Percentiles rank a stretch among this genome's conserved stretches.
phyloP scores from a whole-genome alignment of 2,888 invertebrate genomes.

The Branchinecta sandiegonensis region DNA sequence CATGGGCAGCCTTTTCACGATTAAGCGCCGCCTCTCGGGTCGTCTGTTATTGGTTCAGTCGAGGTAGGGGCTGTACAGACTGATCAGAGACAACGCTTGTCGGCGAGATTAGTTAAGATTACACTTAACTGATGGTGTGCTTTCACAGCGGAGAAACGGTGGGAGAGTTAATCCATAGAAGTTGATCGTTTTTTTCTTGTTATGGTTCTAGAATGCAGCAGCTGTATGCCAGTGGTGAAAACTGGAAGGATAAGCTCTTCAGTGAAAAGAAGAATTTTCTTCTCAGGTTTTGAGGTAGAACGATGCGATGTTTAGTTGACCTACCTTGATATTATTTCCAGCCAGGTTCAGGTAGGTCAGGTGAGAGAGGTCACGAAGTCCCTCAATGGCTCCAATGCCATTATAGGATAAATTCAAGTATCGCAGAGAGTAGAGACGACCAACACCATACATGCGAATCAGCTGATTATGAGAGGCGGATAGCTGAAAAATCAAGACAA shows the following conservation, averaged over 20 bases:
- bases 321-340: conserved; percentile 75
- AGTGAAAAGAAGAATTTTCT: conserved; percentile 14
- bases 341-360: conserved; percentile 66
- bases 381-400: conserved; percentile 75
- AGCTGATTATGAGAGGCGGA: conserved; percentile 72
- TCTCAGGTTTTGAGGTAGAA: neutral
- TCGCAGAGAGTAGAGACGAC: conserved; percentile 59
- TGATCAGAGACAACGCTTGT: too few species aligned
- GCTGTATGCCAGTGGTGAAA: too few species aligned
- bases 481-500: conserved; percentile 43
- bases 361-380: conserved; percentile 64
- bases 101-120: too few species aligned
- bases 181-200: too few species aligned
- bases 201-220: too few species aligned
- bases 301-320: conserved; percentile 16
- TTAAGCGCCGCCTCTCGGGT: too few species aligned
- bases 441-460: conserved; percentile 72
- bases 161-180: too few species aligned
- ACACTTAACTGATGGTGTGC: too few species aligned
- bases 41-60: too few species aligned
- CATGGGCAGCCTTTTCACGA: too few species aligned
- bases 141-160: too few species aligned
- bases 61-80: too few species aligned
- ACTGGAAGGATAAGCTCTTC: neutral
- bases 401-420: conserved; percentile 72